Conservation (phyloP, 2,888 invertebrate species). For the Sesamia inferens region DNA sequence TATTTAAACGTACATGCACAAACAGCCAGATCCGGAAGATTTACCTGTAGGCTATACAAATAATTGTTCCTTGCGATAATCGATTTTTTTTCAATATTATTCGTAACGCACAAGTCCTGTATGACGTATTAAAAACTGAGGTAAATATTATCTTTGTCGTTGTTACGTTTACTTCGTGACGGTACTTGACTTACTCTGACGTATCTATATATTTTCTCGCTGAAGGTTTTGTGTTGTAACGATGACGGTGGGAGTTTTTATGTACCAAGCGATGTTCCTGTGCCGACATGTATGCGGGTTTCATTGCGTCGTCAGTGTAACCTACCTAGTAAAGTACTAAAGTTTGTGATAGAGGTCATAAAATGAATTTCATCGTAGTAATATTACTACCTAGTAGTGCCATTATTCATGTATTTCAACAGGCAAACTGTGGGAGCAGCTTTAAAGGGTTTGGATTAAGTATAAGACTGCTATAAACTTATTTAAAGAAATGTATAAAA, state of each 20-base stretch:
- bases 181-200: not conserved
- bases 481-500: not conserved
- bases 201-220: not conserved
- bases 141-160: not conserved
- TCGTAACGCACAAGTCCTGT: not conserved
- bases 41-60: too few relatives aligned
- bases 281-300: constrained; percentile 29
- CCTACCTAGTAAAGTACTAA: not conserved
- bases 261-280: constrained; percentile 33
- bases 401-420: not conserved
- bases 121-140: not conserved
- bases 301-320: constrained; percentile 22
- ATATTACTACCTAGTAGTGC: not conserved
- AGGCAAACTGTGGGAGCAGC: not conserved
- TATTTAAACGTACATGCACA: too few relatives aligned
- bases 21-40: too few relatives aligned
- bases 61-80: too few relatives aligned
- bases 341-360: not conserved
- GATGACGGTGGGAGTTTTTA: constrained; percentile 41
- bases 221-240: constrained; percentile 27
- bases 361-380: not conserved
- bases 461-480: not conserved
- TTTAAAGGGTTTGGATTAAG: not conserved
- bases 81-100: not conserved
- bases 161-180: not conserved